A percentile compares a stretch with the other conserved stretches of the same genome.
Conservation (phyloP, 2,888 invertebrate genomes). For the Aporophyla nigra region DNA sequence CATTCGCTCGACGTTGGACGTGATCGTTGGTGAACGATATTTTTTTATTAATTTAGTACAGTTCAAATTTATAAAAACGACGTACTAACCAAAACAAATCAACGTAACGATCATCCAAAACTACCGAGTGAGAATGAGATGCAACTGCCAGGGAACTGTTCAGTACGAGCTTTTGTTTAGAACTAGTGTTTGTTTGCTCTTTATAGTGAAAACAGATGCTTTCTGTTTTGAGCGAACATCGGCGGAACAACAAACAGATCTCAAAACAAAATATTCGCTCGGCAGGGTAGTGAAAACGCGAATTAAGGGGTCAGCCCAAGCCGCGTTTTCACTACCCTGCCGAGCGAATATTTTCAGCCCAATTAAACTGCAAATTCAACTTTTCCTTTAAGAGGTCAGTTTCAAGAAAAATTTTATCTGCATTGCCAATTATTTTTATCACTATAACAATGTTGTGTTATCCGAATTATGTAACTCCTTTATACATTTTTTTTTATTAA, state of each 20-base stretch:
- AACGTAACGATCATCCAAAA: neutral
- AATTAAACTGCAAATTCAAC: neutral
- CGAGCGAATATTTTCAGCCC: too few species aligned
- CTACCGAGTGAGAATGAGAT: neutral
- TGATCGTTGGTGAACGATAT: too few species aligned
- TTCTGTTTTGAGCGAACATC: neutral
- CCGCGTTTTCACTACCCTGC: too few species aligned
- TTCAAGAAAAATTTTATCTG: too few species aligned
- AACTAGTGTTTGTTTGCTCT: neutral
- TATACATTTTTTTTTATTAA: neutral
- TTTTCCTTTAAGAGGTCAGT: neutral
- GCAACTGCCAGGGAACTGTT: neutral
- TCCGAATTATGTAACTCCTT: neutral
- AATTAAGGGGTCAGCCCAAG: neutral
- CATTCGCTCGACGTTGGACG: too few species aligned
- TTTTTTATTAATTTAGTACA: too few species aligned
- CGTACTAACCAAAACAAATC: neutral
- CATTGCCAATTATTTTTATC: neutral
- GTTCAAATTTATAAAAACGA: neutral
- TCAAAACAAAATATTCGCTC: neutral
- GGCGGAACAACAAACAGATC: neutral
- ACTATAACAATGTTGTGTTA: neutral
- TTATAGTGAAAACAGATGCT: neutral
- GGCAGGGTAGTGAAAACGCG: neutral
- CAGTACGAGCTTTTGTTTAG: too few species aligned